Base-by-base conservation (phyloP, 2,888 invertebrate genomes). In the Limnephilus rhombicus region DNA sequence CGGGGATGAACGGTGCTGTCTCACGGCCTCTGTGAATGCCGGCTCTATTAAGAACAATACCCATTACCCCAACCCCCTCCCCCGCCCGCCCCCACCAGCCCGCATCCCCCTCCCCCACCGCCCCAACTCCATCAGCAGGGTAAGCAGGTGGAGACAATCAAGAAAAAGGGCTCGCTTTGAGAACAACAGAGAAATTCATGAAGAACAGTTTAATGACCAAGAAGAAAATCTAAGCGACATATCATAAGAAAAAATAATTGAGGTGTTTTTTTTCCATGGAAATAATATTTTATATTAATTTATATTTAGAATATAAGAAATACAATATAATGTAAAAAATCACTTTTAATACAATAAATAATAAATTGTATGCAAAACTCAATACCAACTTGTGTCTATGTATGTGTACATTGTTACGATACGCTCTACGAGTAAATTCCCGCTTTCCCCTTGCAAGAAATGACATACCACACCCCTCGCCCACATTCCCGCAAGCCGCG, bases 1-100 rank as follows among this genome's bases (percentile, higher is more conserved):
- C 7, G 97, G 98, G 29, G 98, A 98, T 95, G 95, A 96, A 41
- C 96, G 98, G 93, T 98, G 98, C 94, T 98, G 98, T 94, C 95
- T 97, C 11, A 94, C 92, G 2, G 92, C 94, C 81, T 53, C 94
- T 18, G 94, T 94, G 90, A 94, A 94, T 90, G 93, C 92, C 85
- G 93, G 94, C 41, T 94, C 94, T 13, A 93, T 91, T 49, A 91
- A 92, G 34, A 93, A 93, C 85, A 31, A 83, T 31, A 92, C 91
- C 68, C 91, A 80, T 87, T 93, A 80, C 85, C 80, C 34, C 80
- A 91, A 80, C 49, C 49, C 80, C 34, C 49, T 49, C 15, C 86
- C 86, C 45, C 68, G 68, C 29, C 86, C 86, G 13, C 85, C 41
- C 2, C 85, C 45, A 18, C 87, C 87, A 18, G 29, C 15, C 15